Evolutionary conservation across 2,888 invertebrate species (phyloP).

Genomic region (Pegoplata infirma): DNA sequence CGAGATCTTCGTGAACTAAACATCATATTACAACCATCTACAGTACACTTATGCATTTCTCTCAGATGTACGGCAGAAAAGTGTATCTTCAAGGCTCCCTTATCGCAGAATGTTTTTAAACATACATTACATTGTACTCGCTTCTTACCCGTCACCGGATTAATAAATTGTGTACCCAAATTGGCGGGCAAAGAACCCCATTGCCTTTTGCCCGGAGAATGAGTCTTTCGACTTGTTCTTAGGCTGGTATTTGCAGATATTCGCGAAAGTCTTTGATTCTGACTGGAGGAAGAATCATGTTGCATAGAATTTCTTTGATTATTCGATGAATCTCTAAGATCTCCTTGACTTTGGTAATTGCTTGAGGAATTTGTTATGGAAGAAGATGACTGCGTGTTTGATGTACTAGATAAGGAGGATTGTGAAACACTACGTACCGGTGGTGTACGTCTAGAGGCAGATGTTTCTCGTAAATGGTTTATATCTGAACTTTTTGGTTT

Average conservation of each 20-base stretch:
- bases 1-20: conserved; percentile 97
- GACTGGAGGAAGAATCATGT: conserved; percentile 63
- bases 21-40: conserved; percentile 99
- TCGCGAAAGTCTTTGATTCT: conserved; percentile 66
- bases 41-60: conserved; percentile 99
- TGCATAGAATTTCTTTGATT: conserved; percentile 63
- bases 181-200: conserved; percentile 90
- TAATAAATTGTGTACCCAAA: conserved; percentile 92
- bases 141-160: conserved; percentile 96
- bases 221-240: conserved; percentile 72
- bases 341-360: conserved; percentile 68
- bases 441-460: conserved; percentile 50
- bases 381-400: conserved; percentile 47
- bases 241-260: conserved; percentile 67
- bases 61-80: conserved; percentile 98
- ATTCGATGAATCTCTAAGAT: conserved; percentile 54
- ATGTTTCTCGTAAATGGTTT: conserved; percentile 79
- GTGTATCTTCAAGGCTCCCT: conserved; percentile 99
- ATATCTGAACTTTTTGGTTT: conserved; percentile 78
- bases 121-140: conserved; percentile 99
- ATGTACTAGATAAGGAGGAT: conserved; percentile 21
- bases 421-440: conserved; percentile 59
- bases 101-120: conserved; percentile 99
- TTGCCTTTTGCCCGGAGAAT: conserved; percentile 84
- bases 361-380: conserved; percentile 63